phyloP scores from a whole-genome alignment of 2,797 vertebrate species.

The Pelobates cultripes region DNA sequence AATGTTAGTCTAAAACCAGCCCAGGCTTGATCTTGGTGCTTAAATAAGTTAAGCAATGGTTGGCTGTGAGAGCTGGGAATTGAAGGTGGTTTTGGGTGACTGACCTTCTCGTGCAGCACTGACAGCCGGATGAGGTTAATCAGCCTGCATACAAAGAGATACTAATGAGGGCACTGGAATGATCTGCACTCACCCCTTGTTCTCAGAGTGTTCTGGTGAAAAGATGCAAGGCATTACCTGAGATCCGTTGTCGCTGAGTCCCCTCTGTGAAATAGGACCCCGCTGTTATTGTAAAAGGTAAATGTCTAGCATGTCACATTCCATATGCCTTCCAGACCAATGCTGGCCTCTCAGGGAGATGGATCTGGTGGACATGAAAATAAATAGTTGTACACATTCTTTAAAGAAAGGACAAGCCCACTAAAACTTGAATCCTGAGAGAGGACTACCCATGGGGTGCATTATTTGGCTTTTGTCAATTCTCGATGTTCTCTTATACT shows the following conservation, averaged over 20 bases:
- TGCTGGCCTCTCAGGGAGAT: background rate
- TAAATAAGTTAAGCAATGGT: no score
- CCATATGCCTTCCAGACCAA: background rate
- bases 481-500: no score
- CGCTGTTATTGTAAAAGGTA: background rate
- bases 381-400: no score
- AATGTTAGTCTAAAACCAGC: no score
- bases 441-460: no score
- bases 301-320: conserved; percentile 2
- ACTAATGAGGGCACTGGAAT: conserved; percentile 7
- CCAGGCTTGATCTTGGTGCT: no score
- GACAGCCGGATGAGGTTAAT: background rate
- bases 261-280: conserved; percentile 18
- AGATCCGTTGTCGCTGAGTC: conserved; percentile 22
- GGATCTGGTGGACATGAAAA: background rate
- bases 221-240: conserved; percentile 28
- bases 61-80: background rate
- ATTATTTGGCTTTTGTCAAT: no score
- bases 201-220: conserved; percentile 13
- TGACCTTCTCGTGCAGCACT: background rate
- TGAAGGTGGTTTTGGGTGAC: background rate
- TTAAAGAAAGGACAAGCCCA: no score
- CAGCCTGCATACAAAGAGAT: background rate
- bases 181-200: conserved; percentile 1
- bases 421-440: no score